Conservation (phyloP, 2,888 invertebrate species). For the Eristalinus sepulchralis region DNA sequence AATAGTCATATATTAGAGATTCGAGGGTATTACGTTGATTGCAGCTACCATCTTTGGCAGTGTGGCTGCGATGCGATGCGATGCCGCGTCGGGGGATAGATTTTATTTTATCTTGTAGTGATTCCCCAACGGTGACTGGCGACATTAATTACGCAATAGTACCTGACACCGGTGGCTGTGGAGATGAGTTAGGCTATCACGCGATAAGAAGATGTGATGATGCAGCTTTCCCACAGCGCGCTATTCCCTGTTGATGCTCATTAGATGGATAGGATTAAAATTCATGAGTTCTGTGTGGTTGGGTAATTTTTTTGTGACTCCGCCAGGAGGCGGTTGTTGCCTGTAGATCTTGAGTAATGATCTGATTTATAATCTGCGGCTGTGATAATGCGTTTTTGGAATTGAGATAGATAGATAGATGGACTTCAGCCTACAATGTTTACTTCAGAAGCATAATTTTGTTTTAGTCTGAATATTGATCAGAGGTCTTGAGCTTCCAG, state of each 20-base stretch:
- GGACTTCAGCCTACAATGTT: too few relatives aligned
- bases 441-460: too few relatives aligned
- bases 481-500: too few relatives aligned
- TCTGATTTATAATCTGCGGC: neutral
- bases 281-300: neutral
- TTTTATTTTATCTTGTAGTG: conserved; percentile 55
- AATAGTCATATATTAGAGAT: conserved; percentile 68
- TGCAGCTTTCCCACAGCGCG: conserved; percentile 58
- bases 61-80: neutral
- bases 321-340: neutral
- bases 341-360: neutral
- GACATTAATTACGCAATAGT: conserved; percentile 70
- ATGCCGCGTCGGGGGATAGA: conserved; percentile 27
- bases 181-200: conserved; percentile 56
- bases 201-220: conserved; percentile 58
- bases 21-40: conserved; percentile 67
- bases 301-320: neutral
- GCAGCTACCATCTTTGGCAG: conserved; percentile 35
- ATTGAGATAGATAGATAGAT: too few relatives aligned
- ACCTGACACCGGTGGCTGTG: conserved; percentile 37
- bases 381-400: neutral
- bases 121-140: conserved; percentile 60
- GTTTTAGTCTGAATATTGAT: too few relatives aligned
- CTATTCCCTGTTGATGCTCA: conserved; percentile 10
- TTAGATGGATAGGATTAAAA: neutral